A percentile compares a stretch with the other conserved stretches of the same genome.
phyloP scores from a whole-genome alignment of 2,113 vertebrate species.

The Toxotes jaculatrix region DNA sequence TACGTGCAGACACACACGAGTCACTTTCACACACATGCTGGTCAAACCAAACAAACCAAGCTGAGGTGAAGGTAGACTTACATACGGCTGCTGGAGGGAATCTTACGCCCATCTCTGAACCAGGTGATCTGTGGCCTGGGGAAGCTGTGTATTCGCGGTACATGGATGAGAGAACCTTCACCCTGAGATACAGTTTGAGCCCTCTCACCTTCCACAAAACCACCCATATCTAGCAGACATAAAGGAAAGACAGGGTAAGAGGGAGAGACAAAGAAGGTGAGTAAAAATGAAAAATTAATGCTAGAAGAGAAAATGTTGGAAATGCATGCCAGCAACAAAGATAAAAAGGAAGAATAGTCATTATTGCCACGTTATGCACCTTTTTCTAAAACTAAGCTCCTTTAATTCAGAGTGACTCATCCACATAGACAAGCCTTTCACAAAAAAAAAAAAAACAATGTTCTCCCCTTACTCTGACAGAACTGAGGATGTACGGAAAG shows the following conservation, averaged over 20 bases:
- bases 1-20: slow-evolving; percentile 20
- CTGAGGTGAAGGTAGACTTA: slow-evolving; percentile 79
- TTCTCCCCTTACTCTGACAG: slow-evolving; percentile 20
- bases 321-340: slow-evolving; percentile 17
- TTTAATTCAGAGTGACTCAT: slow-evolving; percentile 59
- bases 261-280: slow-evolving; percentile 10
- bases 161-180: slow-evolving; percentile 89
- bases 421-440: slow-evolving; percentile 45
- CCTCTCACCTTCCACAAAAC: slow-evolving; percentile 90
- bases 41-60: slow-evolving; percentile 2
- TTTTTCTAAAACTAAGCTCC: slow-evolving; percentile 30
- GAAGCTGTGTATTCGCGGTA: slow-evolving; percentile 95
- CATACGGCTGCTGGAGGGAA: slow-evolving; percentile 97
- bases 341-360: slow-evolving; percentile 23
- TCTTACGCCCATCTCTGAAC: slow-evolving; percentile 98
- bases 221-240: slow-evolving; percentile 91
- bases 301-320: background rate
- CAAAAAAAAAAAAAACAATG: slow-evolving; percentile 23
- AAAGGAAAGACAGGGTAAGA: background rate
- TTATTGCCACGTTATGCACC: slow-evolving; percentile 26
- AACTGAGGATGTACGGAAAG: slow-evolving; percentile 13
- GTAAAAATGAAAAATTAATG: slow-evolving; percentile 5
- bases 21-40: background rate
- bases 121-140: slow-evolving; percentile 98
- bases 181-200: slow-evolving; percentile 92